A percentile compares a stretch with the other conserved stretches of the same genome.
Conservation (phyloP, 2,888 invertebrate species). For the Timema podura region DNA sequence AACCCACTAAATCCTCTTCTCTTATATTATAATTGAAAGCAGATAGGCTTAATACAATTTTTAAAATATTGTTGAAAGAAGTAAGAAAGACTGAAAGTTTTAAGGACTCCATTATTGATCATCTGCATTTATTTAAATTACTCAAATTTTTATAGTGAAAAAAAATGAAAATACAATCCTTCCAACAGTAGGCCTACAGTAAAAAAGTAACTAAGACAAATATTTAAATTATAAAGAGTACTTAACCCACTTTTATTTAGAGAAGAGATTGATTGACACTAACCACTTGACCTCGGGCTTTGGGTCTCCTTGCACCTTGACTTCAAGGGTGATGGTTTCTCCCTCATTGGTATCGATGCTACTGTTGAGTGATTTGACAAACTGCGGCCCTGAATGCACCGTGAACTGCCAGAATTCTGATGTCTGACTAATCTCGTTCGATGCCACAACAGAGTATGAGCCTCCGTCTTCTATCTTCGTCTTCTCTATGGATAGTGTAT, state of each 20-base stretch:
- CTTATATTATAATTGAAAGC: no score
- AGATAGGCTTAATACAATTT: no score
- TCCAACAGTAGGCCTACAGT: no score
- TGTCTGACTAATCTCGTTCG: conserved; percentile 84
- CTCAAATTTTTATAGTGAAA: no score
- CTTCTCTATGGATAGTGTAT: conserved; percentile 66
- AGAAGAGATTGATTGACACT: conserved; percentile 28
- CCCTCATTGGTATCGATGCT: conserved; percentile 68
- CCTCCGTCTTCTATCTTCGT: conserved; percentile 76
- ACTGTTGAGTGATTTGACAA: conserved; percentile 64
- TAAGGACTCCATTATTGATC: no score
- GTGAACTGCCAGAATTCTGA: conserved; percentile 87
- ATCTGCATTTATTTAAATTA: no score
- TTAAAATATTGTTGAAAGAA: no score
- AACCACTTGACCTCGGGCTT: conserved; percentile 80
- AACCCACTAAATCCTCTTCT: no score
- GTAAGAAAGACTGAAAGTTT: no score
- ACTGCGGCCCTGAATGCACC: conserved; percentile 74
- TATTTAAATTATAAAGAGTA: neutral
- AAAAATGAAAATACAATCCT: no score
- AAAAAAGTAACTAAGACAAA: neutral
- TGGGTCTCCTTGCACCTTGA: conserved; percentile 78
- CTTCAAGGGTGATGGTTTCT: conserved; percentile 68
- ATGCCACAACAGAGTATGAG: conserved; percentile 74
- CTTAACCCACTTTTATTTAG: neutral